Percentiles rank a stretch among this genome's conserved stretches.
These are phyloP conservation scores for Pelmatolapia mariae DNA, from an alignment of 2,113 vertebrate genomes.

Conservation along the genomic window DNA sequence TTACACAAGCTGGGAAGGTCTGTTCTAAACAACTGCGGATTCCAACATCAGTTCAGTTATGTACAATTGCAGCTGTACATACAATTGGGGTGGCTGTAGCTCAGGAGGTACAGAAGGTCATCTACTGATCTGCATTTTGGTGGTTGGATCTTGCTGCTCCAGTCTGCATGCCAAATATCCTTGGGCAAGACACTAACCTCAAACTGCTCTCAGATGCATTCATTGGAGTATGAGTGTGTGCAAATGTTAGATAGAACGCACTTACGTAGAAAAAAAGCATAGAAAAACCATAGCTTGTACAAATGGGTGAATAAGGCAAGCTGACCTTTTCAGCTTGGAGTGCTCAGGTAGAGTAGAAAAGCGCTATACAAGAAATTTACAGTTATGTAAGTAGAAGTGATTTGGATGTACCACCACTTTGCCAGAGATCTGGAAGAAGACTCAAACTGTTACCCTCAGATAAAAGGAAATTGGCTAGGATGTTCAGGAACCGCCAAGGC, in stretches of 20 bases:
- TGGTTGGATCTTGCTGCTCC: not conserved
- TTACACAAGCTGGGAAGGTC: not conserved
- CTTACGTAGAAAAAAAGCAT: not conserved
- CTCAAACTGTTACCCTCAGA: not conserved
- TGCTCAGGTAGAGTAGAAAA: not conserved
- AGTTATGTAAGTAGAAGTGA: not conserved
- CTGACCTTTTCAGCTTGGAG: rapidly evolving
- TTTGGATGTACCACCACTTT: not conserved
- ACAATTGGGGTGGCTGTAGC: not conserved
- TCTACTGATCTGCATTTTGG: not conserved
- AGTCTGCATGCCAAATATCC: not conserved
- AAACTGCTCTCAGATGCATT: not conserved
- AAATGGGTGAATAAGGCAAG: not conserved
- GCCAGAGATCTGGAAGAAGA: not conserved
- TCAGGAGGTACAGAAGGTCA: not conserved
- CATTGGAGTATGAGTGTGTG: not conserved
- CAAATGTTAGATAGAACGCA: not conserved
- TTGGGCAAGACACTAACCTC: not conserved
- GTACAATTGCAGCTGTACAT: not conserved
- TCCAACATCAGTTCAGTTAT: not conserved
- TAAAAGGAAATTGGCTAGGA: not conserved
- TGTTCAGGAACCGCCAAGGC: not conserved
- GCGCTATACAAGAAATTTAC: not conserved
- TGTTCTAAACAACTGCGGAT: not conserved
- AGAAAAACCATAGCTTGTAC: not conserved